phyloP scores from a whole-genome alignment of 1,140 invertebrate species.

The Anastatus disparis region DNA sequence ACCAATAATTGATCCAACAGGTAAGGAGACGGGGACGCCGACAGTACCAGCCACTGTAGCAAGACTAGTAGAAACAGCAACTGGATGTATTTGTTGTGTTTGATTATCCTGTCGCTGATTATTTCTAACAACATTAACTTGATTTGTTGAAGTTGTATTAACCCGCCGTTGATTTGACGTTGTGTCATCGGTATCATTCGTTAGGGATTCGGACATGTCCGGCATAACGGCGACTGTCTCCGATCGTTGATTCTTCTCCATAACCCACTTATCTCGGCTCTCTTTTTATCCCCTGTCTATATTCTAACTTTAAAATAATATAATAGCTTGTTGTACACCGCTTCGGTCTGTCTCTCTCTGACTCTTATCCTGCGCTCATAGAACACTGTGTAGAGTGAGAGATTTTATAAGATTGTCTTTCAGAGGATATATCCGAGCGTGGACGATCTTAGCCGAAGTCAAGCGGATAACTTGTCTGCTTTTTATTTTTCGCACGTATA shows the following conservation, averaged over 20 bases:
- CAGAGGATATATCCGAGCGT: background rate
- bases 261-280: conserved; percentile 62
- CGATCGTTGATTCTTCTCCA: conserved; percentile 69
- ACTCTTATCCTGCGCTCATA: too few species aligned
- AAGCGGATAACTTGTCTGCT: too few species aligned
- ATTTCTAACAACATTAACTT: background rate
- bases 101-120: background rate
- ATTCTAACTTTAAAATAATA: too few species aligned
- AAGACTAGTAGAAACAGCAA: conserved; percentile 58
- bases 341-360: too few species aligned
- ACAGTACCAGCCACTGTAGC: conserved; percentile 62
- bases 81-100: conserved; percentile 58
- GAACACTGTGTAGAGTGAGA: too few species aligned
- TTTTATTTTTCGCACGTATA: too few species aligned
- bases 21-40: conserved; percentile 79
- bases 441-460: background rate
- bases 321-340: too few species aligned
- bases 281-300: too few species aligned
- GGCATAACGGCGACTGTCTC: conserved; percentile 70
- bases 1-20: conserved; percentile 82
- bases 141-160: background rate
- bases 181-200: conserved; percentile 68
- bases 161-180: conserved; percentile 22
- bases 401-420: too few species aligned
- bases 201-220: conserved; percentile 71